Conservation (phyloP, 2,888 invertebrate genomes). For the Eupithecia inturbata region DNA sequence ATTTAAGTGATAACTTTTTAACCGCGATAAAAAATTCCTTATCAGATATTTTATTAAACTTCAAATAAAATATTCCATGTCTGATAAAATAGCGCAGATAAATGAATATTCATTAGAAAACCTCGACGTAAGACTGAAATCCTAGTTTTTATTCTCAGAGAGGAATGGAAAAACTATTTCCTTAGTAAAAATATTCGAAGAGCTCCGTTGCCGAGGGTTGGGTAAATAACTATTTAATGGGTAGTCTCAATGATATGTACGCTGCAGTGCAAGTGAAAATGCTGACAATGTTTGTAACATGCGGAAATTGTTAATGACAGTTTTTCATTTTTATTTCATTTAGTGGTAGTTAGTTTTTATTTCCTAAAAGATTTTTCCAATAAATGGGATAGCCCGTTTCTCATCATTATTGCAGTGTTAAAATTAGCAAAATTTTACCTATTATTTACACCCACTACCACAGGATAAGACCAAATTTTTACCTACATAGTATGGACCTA, state of each 20-base stretch:
- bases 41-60: background rate
- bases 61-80: conserved; percentile 7
- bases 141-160: conserved; percentile 41
- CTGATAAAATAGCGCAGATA: conserved; percentile 26
- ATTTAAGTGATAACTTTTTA: too few relatives aligned
- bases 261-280: conserved; percentile 31
- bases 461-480: too few relatives aligned
- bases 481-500: too few relatives aligned
- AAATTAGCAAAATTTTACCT: too few relatives aligned
- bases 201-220: conserved; percentile 63
- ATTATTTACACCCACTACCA: too few relatives aligned
- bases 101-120: conserved; percentile 31
- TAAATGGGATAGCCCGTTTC: too few relatives aligned
- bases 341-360: too few relatives aligned
- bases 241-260: conserved; percentile 66
- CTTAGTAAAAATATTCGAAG: conserved; percentile 64
- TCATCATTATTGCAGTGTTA: too few relatives aligned
- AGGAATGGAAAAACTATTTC: conserved; percentile 66
- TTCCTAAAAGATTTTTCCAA: too few relatives aligned
- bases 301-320: background rate
- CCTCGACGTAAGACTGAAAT: conserved; percentile 28
- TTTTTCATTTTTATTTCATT: background rate
- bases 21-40: too few relatives aligned
- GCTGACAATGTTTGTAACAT: background rate
- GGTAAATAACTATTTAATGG: conserved; percentile 78